Conservation (phyloP, 2,113 vertebrate genomes). For the Chionis minor region DNA sequence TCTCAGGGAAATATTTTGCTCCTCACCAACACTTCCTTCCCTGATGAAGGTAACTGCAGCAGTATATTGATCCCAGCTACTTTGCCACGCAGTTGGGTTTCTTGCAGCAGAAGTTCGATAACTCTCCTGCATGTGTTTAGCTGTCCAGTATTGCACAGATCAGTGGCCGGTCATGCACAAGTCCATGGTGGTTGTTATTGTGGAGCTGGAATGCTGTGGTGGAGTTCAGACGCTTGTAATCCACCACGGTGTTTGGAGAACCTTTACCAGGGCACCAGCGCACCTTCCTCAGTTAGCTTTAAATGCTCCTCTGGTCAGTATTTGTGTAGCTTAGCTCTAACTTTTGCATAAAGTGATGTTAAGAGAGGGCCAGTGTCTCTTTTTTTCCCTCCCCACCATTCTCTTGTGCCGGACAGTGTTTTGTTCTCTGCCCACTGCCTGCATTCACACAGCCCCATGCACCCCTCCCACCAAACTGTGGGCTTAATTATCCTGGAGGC, state of each 20-base stretch:
- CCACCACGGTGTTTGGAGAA: background rate
- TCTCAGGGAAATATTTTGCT: background rate
- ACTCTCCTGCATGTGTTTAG: background rate
- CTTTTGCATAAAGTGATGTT: background rate
- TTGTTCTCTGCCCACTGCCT: background rate
- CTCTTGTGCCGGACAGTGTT: background rate
- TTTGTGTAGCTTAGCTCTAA: background rate
- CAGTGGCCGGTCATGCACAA: rapidly evolving
- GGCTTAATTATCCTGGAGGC: background rate
- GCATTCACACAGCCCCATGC: too few relatives aligned
- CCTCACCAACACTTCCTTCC: background rate
- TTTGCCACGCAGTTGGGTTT: background rate
- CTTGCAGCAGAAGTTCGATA: background rate
- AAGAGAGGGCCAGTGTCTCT: background rate
- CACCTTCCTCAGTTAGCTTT: background rate
- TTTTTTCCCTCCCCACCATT: background rate
- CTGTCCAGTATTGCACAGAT: background rate
- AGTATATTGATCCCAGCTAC: background rate
- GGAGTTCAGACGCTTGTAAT: background rate
- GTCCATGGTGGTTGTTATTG: background rate
- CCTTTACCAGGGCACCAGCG: background rate
- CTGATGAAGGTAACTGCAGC: background rate
- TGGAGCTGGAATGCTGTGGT: background rate
- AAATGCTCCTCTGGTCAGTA: background rate
- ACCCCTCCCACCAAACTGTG: too few relatives aligned